Evolutionary conservation across 2,888 invertebrate species (phyloP).

Genomic region (Tetrapedia diversipes): DNA sequence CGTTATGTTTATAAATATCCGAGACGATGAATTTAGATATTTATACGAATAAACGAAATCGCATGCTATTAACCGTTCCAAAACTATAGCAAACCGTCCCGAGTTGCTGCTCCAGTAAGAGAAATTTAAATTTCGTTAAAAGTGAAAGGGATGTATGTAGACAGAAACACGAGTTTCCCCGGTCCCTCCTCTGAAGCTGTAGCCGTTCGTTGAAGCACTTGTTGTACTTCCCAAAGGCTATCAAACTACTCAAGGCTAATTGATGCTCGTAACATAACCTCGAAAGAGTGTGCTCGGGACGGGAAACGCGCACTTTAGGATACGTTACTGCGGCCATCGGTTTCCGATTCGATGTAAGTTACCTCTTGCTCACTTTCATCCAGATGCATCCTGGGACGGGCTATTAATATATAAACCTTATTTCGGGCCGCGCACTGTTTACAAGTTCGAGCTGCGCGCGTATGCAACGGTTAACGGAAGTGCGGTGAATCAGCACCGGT

Average conservation of each 20-base stretch:
- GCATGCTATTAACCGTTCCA: neutral
- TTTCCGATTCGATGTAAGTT: constrained; percentile 22
- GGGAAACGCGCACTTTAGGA: constrained; percentile 7
- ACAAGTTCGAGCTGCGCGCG: constrained; percentile 65
- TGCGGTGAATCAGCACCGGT: constrained; percentile 57
- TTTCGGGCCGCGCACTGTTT: constrained; percentile 74
- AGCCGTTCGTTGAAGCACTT: constrained; percentile 8
- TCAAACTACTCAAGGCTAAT: constrained; percentile 56
- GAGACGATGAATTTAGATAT: too few relatives aligned
- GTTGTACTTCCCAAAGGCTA: constrained; percentile 37
- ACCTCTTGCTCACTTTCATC: constrained; percentile 47
- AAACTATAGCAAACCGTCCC: neutral
- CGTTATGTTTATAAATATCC: too few relatives aligned
- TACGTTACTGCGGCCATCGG: neutral
- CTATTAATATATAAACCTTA: constrained; percentile 76
- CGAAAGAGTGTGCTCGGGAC: constrained; percentile 14
- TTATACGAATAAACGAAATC: too few relatives aligned
- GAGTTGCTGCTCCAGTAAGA: too few relatives aligned
- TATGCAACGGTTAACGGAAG: constrained; percentile 64
- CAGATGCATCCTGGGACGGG: constrained; percentile 65
- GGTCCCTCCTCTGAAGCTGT: neutral
- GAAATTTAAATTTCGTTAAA: constrained; percentile 5
- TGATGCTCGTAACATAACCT: constrained; percentile 36
- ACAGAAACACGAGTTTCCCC: constrained; percentile 1
- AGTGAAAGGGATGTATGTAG: neutral